Conservation (phyloP, 2,797 vertebrate species). For the Eidolon dupreanum region DNA sequence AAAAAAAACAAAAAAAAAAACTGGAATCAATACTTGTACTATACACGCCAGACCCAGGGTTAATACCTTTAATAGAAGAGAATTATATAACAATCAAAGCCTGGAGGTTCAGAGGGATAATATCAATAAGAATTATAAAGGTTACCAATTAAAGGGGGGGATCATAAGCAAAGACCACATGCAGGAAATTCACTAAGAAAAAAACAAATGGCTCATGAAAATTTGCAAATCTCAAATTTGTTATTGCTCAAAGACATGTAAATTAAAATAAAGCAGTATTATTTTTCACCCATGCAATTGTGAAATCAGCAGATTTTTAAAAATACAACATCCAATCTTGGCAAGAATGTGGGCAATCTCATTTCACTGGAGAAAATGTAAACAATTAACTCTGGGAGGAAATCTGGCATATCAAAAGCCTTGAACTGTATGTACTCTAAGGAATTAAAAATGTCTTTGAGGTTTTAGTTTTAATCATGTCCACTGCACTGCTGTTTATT, state of each 20-base stretch:
- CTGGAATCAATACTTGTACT: neutral
- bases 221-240: neutral
- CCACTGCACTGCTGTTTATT: neutral
- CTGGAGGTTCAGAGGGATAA: no score
- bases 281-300: neutral
- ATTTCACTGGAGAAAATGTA: neutral
- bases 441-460: neutral
- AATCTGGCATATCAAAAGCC: neutral
- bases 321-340: neutral
- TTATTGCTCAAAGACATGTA: neutral
- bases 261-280: neutral
- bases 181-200: neutral
- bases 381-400: neutral
- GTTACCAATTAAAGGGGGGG: neutral
- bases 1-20: neutral
- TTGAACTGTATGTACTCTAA: neutral
- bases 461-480: neutral
- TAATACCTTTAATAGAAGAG: neutral
- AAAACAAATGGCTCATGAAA: neutral
- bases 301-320: neutral
- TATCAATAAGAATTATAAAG: neutral
- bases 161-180: neutral
- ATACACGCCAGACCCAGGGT: neutral
- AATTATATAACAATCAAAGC: neutral
- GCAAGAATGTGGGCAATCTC: neutral